Base-by-base conservation (phyloP, 2,888 invertebrate genomes). In the Reticulitermes lucifugus region DNA sequence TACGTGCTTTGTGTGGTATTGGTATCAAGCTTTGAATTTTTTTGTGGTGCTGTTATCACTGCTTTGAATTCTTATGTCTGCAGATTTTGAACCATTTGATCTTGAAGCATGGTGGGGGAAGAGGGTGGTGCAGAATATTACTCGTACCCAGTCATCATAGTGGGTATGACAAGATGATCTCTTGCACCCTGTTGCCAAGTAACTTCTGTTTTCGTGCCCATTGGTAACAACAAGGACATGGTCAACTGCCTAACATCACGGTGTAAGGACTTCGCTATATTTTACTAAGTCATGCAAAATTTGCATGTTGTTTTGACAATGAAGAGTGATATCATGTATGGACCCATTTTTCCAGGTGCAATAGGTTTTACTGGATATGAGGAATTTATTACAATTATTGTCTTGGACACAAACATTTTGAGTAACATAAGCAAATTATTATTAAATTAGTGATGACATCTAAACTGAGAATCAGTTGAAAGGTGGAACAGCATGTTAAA, bases 61-160 rank as follows among this genome's bases (percentile, higher is more conserved):
- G 55, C 18, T 55, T 14, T 14, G 55, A 55, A 18, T 18, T 14
- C 14, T 80, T 46, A 59, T 65, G 7, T 9, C 82, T 84, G 18
- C 86, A 87, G 87, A 87, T 86, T 87, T 87, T 85, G 86, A 87
- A 73, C 87, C 87, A 59, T 87, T 87, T 86, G 87, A 87, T 51
- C 81, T 87, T 22, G 87, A 87, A 84, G 86, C 84, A 41, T 87
- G 86, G 86, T 87, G 87, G 86, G 86, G 87, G 51, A 85, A 87
- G 60, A 80, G 86, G 46, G 59, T 86, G 77, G 85, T 85, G 55
- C 86, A 87, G 75, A 87, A 85, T 55, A 83, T 83, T 43, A 85
- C 70, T 22, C 83, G 85, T 75, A 83, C 85, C 18, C 86, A 86
- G n/a, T 83, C 85, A n/a, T 86, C 80, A n/a, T 85, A 79, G 71